Percentiles rank a stretch among this genome's conserved stretches.
These are phyloP conservation scores for Dissostichus mawsoni DNA, from an alignment of 2,113 vertebrate genomes.

Conservation along the genomic window DNA sequence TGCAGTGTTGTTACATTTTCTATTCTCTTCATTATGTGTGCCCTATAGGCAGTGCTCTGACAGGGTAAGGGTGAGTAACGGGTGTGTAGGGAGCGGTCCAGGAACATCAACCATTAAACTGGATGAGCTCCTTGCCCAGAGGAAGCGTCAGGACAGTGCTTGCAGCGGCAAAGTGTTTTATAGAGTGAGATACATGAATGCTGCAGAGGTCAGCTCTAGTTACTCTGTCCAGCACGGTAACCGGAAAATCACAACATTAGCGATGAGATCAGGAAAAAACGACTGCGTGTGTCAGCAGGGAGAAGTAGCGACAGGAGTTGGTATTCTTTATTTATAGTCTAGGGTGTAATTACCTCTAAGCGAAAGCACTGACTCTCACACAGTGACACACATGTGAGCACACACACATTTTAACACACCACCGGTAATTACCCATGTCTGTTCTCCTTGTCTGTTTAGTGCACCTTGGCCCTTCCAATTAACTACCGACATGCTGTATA, in stretches of 20 bases:
- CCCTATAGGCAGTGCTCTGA: conserved; percentile 49
- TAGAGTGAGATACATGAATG: conserved; percentile 10
- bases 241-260: background rate
- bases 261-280: conserved; percentile 44
- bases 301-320: conserved; percentile 32
- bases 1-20: conserved; percentile 67
- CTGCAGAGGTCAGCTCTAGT: conserved; percentile 45
- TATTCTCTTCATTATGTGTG: conserved; percentile 69
- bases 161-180: conserved; percentile 38
- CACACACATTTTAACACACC: conserved; percentile 14
- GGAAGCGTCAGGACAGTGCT: conserved; percentile 30
- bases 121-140: conserved; percentile 43
- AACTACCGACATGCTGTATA: conserved; percentile 46
- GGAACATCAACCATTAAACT: conserved; percentile 66
- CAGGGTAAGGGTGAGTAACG: conserved; percentile 63
- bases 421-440: conserved; percentile 61
- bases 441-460: conserved; percentile 60
- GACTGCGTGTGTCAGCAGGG: conserved; percentile 33
- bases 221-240: background rate
- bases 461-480: conserved; percentile 62
- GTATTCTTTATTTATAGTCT: conserved; percentile 52
- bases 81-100: conserved; percentile 54
- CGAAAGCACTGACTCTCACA: conserved; percentile 12
- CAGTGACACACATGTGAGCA: conserved; percentile 7
- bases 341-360: conserved; percentile 61